Evolutionary conservation across 1,140 invertebrate species (phyloP).

Genomic region (Antheraea mylitta): DNA sequence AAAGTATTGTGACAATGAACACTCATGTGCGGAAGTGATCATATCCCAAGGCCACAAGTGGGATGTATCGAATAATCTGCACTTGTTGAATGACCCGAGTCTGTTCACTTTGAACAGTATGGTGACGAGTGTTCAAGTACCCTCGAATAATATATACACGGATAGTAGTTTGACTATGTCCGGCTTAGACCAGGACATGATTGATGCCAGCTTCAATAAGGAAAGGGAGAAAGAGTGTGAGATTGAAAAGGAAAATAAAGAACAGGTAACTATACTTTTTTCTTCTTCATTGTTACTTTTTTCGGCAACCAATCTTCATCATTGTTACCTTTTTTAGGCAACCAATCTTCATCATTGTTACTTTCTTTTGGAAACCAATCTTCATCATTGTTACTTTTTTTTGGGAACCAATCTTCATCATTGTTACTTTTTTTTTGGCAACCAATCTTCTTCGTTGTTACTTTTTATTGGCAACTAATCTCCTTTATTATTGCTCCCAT

Average conservation of each 20-base stretch:
- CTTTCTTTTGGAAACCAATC: too few relatives aligned
- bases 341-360: too few relatives aligned
- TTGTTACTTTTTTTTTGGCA: too few relatives aligned
- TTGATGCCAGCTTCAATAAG: slow-evolving; percentile 70
- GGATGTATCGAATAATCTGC: slow-evolving; percentile 80
- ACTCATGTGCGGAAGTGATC: slow-evolving; percentile 72
- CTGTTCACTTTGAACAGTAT: slow-evolving; percentile 78
- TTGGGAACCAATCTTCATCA: too few relatives aligned
- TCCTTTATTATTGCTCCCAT: too few relatives aligned
- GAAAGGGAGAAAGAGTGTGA: slow-evolving; percentile 30
- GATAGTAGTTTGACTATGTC: slow-evolving; percentile 80
- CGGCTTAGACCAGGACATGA: slow-evolving; percentile 78
- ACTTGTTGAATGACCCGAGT: slow-evolving; percentile 78
- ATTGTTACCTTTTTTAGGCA: too few relatives aligned
- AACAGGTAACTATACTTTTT: slow-evolving; percentile 39
- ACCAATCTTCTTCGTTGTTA: too few relatives aligned
- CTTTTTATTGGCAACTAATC: too few relatives aligned
- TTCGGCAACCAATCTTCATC: too few relatives aligned
- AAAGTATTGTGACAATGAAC: slow-evolving; percentile 62
- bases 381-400: too few relatives aligned
- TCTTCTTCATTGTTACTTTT: too few relatives aligned
- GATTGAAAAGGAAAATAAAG: slow-evolving; percentile 52
- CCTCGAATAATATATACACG: slow-evolving; percentile 57
- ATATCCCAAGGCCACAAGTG: slow-evolving; percentile 80
- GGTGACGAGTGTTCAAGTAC: slow-evolving; percentile 66